These are phyloP conservation scores for Lipotes vexillifer DNA, from an alignment of 2,113 vertebrate genomes.

Conservation along the genomic window DNA sequence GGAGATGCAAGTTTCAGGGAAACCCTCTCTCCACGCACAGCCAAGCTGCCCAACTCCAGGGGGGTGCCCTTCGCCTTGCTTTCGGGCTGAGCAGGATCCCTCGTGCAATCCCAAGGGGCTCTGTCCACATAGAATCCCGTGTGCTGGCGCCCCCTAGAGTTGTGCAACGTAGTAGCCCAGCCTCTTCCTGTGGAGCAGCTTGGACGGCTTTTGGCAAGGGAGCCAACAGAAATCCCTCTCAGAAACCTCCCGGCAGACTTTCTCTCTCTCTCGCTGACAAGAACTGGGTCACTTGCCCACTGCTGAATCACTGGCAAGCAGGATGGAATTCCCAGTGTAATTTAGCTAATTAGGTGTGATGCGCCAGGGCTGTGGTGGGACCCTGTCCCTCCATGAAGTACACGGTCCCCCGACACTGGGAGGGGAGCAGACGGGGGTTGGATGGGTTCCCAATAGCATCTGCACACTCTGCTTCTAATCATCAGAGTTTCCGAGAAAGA, in stretches of 20 bases:
- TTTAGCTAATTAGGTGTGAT: not conserved
- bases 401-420: not conserved
- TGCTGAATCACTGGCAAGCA: not conserved
- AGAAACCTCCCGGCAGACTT: not conserved
- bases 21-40: rapidly evolving
- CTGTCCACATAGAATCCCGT: not conserved
- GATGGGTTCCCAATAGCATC: not conserved
- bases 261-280: not conserved
- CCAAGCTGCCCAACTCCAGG: rapidly evolving
- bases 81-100: not conserved
- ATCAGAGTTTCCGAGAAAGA: not conserved
- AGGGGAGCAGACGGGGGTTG: not conserved
- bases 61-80: rapidly evolving
- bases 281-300: not conserved
- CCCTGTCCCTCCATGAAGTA: not conserved
- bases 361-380: rapidly evolving
- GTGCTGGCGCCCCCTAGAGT: rapidly evolving
- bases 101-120: not conserved
- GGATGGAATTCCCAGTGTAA: not conserved
- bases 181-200: not conserved
- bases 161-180: rapidly evolving
- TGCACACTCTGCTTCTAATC: not conserved
- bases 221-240: not conserved
- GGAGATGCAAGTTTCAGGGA: not conserved
- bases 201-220: rapidly evolving